A percentile compares a stretch with the other conserved stretches of the same genome.
These are phyloP conservation scores for Aphis gossypii DNA, from an alignment of 1,140 invertebrate genomes.

Conservation along the genomic window DNA sequence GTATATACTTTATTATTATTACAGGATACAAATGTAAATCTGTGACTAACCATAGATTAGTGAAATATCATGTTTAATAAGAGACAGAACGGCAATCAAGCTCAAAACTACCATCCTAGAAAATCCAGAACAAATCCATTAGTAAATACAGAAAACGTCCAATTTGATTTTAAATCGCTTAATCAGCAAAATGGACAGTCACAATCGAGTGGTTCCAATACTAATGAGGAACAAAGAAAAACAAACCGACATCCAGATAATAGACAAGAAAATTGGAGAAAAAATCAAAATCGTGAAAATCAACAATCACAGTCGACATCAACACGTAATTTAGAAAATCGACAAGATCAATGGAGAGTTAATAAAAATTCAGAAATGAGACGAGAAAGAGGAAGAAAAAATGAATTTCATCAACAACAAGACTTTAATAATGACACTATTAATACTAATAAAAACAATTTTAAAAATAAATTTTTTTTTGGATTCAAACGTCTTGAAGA, in stretches of 20 bases:
- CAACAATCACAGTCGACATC: background rate
- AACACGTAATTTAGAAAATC: background rate
- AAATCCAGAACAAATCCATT: too few relatives aligned
- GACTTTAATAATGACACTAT: background rate
- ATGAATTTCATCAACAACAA: too few relatives aligned
- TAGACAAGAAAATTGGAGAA: background rate
- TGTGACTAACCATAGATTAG: background rate
- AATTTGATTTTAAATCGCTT: background rate
- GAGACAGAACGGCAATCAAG: background rate
- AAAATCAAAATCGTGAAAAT: background rate
- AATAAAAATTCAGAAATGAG: background rate
- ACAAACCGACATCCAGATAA: background rate
- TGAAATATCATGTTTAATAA: background rate
- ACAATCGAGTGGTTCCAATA: background rate
- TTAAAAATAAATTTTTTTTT: background rate
- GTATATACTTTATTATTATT: background rate
- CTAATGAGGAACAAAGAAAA: background rate
- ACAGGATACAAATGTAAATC: background rate
- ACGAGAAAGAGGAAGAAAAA: background rate
- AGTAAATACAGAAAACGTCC: background rate
- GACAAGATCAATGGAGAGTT: background rate
- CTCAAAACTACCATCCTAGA: too few relatives aligned
- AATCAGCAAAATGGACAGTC: background rate
- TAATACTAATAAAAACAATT: background rate
- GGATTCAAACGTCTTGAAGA: conserved; percentile 52